phyloP scores from a whole-genome alignment of 2,888 invertebrate genomes.

The Linnaemya vulpina region DNA sequence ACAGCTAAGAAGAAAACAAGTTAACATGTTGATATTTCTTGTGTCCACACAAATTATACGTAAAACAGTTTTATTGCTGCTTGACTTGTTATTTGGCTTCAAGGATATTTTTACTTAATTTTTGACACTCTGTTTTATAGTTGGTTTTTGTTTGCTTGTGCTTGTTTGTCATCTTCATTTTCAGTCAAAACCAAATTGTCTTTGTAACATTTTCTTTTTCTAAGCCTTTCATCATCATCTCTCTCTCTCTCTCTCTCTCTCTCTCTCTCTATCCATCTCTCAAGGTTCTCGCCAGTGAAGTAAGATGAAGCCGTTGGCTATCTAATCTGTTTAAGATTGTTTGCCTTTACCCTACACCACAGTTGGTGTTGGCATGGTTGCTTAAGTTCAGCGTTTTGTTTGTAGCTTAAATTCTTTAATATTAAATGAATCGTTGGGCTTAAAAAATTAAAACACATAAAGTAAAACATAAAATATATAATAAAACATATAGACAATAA shows the following conservation, averaged over 20 bases:
- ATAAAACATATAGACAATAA: too few species aligned
- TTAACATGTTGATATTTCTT: conserved; percentile 59
- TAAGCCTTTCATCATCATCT: neutral
- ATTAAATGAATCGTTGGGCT: too few species aligned
- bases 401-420: too few species aligned
- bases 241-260: too few species aligned
- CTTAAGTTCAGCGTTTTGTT: neutral
- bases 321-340: conserved; percentile 50
- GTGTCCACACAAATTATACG: conserved; percentile 54
- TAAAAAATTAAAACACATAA: too few species aligned
- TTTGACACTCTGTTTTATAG: conserved; percentile 35
- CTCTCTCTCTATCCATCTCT: too few species aligned
- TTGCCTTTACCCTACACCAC: conserved; percentile 10
- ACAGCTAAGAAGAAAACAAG: conserved; percentile 28
- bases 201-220: neutral
- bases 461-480: too few species aligned
- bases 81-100: conserved; percentile 54
- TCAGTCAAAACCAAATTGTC: conserved; percentile 38
- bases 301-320: conserved; percentile 45
- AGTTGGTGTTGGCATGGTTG: neutral
- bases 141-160: neutral
- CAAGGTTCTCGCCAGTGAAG: neutral
- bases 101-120: conserved; percentile 62
- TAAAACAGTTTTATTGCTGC: conserved; percentile 60
- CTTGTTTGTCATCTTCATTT: conserved; percentile 34